phyloP scores from a whole-genome alignment of 2,888 invertebrate genomes.

The Tinea pellionella region DNA sequence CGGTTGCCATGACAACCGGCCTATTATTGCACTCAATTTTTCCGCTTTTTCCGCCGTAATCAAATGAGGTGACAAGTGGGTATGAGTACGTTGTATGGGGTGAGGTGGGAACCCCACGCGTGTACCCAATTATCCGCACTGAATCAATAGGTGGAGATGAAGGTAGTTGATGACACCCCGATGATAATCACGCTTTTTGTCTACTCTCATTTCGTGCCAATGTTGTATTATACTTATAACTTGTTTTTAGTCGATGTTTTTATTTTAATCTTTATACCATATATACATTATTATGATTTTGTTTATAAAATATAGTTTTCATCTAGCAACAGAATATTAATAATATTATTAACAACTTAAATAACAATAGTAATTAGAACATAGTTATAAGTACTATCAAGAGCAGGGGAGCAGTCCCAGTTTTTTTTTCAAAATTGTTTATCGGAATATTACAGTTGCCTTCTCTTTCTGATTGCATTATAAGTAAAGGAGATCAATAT shows the following conservation, averaged over 20 bases:
- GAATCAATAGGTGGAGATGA: conserved; percentile 65
- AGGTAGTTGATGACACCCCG: conserved; percentile 55
- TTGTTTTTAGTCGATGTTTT: not conserved
- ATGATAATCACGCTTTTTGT: conserved; percentile 5
- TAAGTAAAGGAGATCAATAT: no score
- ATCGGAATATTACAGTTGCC: no score
- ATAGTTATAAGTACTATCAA: no score
- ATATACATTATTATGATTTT: no score
- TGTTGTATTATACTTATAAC: not conserved
- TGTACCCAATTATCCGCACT: conserved; percentile 70
- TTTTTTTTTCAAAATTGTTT: no score
- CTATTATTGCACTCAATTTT: conserved; percentile 70
- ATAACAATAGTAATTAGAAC: no score
- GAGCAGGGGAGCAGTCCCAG: no score
- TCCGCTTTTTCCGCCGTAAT: conserved; percentile 70
- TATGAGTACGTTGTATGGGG: conserved; percentile 26
- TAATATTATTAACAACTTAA: no score
- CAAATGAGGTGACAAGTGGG: conserved; percentile 62
- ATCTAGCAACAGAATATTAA: no score
- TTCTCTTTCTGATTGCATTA: no score
- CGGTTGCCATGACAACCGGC: conserved; percentile 57
- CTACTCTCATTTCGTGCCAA: not conserved
- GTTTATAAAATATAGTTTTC: no score
- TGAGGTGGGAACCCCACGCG: conserved; percentile 49
- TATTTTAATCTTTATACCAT: no score